Evolutionary conservation across 2,888 invertebrate genomes (phyloP).

Genomic region (Pardosa pseudoannulata): DNA sequence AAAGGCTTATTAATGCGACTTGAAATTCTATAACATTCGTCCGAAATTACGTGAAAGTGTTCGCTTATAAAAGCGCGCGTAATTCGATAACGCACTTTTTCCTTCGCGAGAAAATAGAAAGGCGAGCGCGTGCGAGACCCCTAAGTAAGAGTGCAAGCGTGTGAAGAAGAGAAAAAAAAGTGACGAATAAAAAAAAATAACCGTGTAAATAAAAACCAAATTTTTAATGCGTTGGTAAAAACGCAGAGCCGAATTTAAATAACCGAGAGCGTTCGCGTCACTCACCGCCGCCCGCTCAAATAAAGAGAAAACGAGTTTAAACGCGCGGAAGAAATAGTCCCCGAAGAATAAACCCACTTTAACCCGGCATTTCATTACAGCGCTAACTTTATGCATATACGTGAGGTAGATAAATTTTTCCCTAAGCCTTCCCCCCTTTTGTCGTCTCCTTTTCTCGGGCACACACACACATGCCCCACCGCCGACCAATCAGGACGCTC

Average conservation of each 20-base stretch:
- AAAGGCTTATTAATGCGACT: no score
- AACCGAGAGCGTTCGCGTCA: slow-evolving; percentile 29
- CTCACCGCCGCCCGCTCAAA: slow-evolving; percentile 28
- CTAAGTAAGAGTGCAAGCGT: not conserved
- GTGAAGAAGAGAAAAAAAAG: no score
- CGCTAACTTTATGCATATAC: slow-evolving; percentile 60
- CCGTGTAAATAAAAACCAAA: slow-evolving; percentile 18
- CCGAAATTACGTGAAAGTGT: not conserved
- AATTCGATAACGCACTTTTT: slow-evolving; percentile 2
- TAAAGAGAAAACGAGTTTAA: slow-evolving; percentile 51
- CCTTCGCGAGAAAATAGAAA: not conserved
- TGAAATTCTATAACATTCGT: not conserved
- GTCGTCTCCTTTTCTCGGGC: slow-evolving; percentile 31
- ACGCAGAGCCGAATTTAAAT: slow-evolving; percentile 61
- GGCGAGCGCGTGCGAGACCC: not conserved
- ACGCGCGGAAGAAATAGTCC: slow-evolving; percentile 59
- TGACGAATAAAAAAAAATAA: not conserved
- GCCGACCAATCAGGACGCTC: slow-evolving; percentile 35
- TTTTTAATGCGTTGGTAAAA: slow-evolving; percentile 60
- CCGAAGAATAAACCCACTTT: slow-evolving; percentile 45
- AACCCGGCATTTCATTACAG: slow-evolving; percentile 65
- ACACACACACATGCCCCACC: slow-evolving; percentile 46
- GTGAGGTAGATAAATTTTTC: slow-evolving; percentile 68
- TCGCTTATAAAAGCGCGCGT: not conserved
- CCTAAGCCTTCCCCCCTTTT: no score